Evolutionary conservation across 1,140 invertebrate genomes (phyloP).

Genomic region (Mesaphorura yosii): DNA sequence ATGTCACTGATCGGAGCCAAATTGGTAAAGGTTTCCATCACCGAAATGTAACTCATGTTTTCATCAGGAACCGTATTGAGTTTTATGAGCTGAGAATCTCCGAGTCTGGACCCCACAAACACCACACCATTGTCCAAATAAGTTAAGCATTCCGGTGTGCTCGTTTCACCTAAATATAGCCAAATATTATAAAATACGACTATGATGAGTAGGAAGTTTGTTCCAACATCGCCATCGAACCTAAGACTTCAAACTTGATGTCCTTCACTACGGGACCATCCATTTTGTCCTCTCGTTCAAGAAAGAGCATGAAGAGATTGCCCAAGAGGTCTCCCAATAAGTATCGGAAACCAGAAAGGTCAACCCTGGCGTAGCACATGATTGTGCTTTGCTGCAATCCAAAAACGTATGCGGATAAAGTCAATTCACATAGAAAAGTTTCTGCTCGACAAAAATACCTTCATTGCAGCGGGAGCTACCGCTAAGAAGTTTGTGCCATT

Average conservation of each 20-base stretch:
- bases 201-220: background rate
- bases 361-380: constrained; percentile 87
- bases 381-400: constrained; percentile 74
- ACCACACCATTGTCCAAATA: constrained; percentile 98
- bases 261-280: constrained; percentile 73
- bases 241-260: constrained; percentile 81
- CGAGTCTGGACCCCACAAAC: constrained; percentile 89
- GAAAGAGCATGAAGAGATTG: constrained; percentile 88
- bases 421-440: background rate
- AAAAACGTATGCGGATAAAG: no score
- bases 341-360: constrained; percentile 79
- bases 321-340: constrained; percentile 90
- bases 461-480: constrained; percentile 83
- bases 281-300: constrained; percentile 70
- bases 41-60: constrained; percentile 74
- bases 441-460: constrained; percentile 44
- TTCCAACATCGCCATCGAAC: constrained; percentile 46
- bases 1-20: constrained; percentile 95
- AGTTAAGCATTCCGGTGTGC: constrained; percentile 95
- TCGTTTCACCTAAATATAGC: constrained; percentile 61
- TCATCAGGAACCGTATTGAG: constrained; percentile 75
- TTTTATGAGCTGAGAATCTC: constrained; percentile 91
- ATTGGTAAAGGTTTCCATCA: constrained; percentile 95
- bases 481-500: constrained; percentile 81
- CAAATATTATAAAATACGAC: constrained; percentile 3